phyloP scores from a whole-genome alignment of 2,888 invertebrate genomes.

The Lasioglossum leucozonium region DNA sequence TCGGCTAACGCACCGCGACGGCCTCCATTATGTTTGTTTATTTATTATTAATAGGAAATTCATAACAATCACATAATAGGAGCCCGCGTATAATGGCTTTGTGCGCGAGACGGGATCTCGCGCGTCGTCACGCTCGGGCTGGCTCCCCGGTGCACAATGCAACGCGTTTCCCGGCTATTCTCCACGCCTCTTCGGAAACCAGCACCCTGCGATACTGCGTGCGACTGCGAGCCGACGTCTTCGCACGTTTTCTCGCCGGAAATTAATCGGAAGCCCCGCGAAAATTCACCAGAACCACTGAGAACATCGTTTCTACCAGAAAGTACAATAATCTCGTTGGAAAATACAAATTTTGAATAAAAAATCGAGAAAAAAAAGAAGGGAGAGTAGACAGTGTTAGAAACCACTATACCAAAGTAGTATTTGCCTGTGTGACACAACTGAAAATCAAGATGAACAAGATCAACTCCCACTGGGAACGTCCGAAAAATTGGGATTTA shows the following conservation, averaged over 20 bases:
- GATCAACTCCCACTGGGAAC: too few species aligned
- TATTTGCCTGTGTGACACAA: too few species aligned
- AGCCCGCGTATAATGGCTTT: conserved; percentile 66
- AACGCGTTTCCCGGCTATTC: conserved; percentile 73
- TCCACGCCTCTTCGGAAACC: conserved; percentile 74
- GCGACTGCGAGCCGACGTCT: conserved; percentile 29
- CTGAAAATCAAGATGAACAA: too few species aligned
- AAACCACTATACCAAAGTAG: too few species aligned
- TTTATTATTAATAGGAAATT: conserved; percentile 84
- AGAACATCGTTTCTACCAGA: background rate
- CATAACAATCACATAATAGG: conserved; percentile 83
- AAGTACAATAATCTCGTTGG: background rate
- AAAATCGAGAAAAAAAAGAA: background rate
- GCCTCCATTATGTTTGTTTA: conserved; percentile 83
- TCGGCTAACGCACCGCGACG: conserved; percentile 82
- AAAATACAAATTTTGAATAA: background rate
- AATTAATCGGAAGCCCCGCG: conserved; percentile 41
- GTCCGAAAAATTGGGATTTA: too few species aligned
- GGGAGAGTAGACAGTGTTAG: too few species aligned
- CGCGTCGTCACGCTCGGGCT: conserved; percentile 77
- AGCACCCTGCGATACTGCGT: background rate
- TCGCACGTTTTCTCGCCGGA: conserved; percentile 35
- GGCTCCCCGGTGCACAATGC: conserved; percentile 62
- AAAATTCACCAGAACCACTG: background rate
- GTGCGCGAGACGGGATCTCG: conserved; percentile 52